Conservation (phyloP, 2,797 vertebrate species). For the Aselliscus stoliczkanus region DNA sequence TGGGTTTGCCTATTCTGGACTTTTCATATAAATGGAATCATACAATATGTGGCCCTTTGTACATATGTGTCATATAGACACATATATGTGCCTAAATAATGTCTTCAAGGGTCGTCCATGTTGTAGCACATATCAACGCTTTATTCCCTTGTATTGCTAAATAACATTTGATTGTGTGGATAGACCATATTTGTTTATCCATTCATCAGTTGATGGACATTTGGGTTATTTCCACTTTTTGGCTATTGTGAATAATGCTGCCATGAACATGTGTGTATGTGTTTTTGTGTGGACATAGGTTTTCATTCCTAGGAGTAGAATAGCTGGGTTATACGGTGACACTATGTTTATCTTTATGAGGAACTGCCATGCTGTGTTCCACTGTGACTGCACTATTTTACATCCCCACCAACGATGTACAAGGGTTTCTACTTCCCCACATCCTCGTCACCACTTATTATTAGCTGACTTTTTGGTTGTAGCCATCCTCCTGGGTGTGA, state of each 20-base stretch:
- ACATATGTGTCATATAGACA: neutral
- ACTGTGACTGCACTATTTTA: neutral
- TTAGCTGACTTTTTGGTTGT: neutral
- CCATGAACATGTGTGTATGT: neutral
- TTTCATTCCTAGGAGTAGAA: neutral
- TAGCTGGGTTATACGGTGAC: neutral
- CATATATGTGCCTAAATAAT: too few relatives aligned
- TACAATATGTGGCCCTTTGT: neutral
- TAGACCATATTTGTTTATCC: too few relatives aligned
- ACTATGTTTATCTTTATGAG: neutral
- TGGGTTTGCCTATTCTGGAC: neutral
- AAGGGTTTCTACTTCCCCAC: neutral
- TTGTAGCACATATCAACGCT: neutral
- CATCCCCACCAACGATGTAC: neutral
- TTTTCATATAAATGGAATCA: neutral
- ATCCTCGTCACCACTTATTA: neutral
- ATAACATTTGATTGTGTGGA: neutral
- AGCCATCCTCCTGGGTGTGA: neutral
- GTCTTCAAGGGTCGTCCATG: neutral
- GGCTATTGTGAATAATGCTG: neutral
- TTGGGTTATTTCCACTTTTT: neutral
- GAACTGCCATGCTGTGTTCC: neutral
- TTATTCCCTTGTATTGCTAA: neutral
- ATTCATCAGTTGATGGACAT: neutral
- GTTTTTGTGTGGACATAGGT: too few relatives aligned